These are phyloP conservation scores for Oncorhynchus tshawytscha DNA, from an alignment of 2,113 vertebrate genomes.

Conservation along the genomic window DNA sequence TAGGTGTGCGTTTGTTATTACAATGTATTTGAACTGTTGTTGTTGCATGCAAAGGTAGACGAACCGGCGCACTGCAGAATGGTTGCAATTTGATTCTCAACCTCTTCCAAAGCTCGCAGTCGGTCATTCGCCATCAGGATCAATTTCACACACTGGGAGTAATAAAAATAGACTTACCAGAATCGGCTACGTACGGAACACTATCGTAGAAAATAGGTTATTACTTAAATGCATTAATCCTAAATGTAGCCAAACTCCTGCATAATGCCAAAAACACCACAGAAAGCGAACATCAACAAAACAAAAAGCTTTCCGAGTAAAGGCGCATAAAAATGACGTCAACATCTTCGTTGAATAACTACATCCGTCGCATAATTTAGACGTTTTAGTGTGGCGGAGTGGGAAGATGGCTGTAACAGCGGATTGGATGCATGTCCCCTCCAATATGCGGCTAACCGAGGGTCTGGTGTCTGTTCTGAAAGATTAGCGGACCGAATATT, in stretches of 20 bases:
- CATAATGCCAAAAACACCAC: too few species aligned
- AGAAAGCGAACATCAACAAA: too few species aligned
- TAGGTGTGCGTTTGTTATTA: too few species aligned
- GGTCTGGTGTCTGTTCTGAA: slow-evolving; percentile 72
- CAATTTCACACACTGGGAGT: too few species aligned
- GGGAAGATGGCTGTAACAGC: slow-evolving; percentile 71
- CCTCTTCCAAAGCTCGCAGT: slow-evolving; percentile 73
- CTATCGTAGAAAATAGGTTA: too few species aligned
- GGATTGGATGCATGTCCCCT: slow-evolving; percentile 71
- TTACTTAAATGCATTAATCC: too few species aligned
- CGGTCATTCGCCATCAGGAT: slow-evolving; percentile 75
- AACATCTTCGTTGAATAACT: background rate
- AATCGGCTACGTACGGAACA: too few species aligned
- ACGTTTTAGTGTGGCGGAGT: slow-evolving; percentile 20
- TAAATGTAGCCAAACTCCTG: too few species aligned
- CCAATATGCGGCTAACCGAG: slow-evolving; percentile 69
- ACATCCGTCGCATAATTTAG: slow-evolving; percentile 19
- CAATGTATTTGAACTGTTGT: background rate
- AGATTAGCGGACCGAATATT: slow-evolving; percentile 68
- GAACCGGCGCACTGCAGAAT: slow-evolving; percentile 77
- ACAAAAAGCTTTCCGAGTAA: background rate
- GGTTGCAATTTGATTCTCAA: slow-evolving; percentile 77
- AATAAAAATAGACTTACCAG: too few species aligned
- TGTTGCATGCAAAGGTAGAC: background rate
- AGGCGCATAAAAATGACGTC: background rate